Conservation (phyloP, 2,113 vertebrate genomes). For the Carlito syrichta region DNA sequence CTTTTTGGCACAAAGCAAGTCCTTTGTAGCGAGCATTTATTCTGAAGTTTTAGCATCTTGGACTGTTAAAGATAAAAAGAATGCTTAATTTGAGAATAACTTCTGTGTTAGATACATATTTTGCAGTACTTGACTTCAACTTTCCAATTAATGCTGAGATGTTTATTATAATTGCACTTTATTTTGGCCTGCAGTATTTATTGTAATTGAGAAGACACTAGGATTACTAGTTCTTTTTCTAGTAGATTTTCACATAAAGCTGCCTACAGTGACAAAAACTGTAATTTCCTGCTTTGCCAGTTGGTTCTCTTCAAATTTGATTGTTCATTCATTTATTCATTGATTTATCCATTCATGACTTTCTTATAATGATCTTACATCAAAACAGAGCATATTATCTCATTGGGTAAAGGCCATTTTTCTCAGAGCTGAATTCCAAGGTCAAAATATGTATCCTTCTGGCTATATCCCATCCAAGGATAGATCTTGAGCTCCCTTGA, state of each 20-base stretch:
- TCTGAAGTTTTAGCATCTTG: conserved; percentile 10
- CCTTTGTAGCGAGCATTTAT: not conserved
- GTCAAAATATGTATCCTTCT: not conserved
- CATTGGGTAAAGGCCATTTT: not conserved
- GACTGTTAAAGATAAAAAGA: conserved; percentile 24
- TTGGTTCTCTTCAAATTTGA: conserved; percentile 11
- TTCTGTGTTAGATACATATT: not conserved
- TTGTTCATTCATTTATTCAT: not conserved
- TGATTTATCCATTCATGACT: not conserved
- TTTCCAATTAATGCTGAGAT: not conserved
- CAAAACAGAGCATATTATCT: conserved; percentile 30
- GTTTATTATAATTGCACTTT: conserved; percentile 4
- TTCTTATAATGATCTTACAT: not conserved
- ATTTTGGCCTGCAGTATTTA: not conserved
- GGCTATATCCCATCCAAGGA: not conserved
- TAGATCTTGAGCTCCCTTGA: not conserved
- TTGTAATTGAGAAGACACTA: not conserved
- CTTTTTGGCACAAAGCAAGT: not conserved
- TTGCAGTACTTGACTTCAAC: conserved; percentile 14
- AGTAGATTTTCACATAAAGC: conserved; percentile 18
- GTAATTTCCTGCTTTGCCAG: conserved; percentile 11
- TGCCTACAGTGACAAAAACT: not conserved
- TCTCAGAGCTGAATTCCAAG: not conserved
- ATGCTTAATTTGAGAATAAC: conserved; percentile 15
- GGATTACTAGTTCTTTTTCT: conserved; percentile 13